Evolutionary conservation across 2,888 invertebrate genomes (phyloP).

Genomic region (Nipponacmea schrenckii): DNA sequence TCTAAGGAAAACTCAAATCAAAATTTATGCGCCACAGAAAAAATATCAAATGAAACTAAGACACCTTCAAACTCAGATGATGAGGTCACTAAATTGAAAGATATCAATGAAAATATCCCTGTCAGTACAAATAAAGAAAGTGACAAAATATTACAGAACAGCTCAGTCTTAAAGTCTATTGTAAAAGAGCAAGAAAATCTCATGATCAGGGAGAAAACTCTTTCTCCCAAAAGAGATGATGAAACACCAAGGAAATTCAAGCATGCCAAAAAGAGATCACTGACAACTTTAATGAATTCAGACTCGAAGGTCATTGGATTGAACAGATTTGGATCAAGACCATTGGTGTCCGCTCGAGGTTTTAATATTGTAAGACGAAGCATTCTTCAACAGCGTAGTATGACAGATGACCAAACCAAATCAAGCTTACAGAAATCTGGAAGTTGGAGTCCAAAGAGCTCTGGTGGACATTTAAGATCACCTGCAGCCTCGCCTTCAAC

Average conservation of each 20-base stretch:
- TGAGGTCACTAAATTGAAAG: background rate
- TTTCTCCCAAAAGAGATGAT: slow-evolving; percentile 20
- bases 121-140: background rate
- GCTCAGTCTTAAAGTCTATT: background rate
- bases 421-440: background rate
- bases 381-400: slow-evolving; percentile 15
- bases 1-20: too few relatives aligned
- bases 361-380: slow-evolving; percentile 22
- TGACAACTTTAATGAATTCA: slow-evolving; percentile 7
- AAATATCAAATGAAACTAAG: background rate
- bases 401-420: background rate
- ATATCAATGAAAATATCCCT: background rate
- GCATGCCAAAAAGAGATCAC: slow-evolving; percentile 12
- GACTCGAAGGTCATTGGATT: slow-evolving; percentile 20
- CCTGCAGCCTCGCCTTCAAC: slow-evolving; percentile 62
- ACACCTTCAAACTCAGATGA: background rate
- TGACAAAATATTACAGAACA: background rate
- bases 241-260: slow-evolving; percentile 43
- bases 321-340: slow-evolving; percentile 3
- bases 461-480: slow-evolving; percentile 42
- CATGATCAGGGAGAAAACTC: background rate
- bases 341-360: slow-evolving; percentile 12
- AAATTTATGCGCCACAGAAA: slow-evolving; percentile 4
- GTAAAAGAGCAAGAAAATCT: background rate
- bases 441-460: background rate